A percentile compares a stretch with the other conserved stretches of the same genome.
Evolutionary conservation across 2,113 vertebrate species (phyloP).

Genomic region (Chitala chitala): DNA sequence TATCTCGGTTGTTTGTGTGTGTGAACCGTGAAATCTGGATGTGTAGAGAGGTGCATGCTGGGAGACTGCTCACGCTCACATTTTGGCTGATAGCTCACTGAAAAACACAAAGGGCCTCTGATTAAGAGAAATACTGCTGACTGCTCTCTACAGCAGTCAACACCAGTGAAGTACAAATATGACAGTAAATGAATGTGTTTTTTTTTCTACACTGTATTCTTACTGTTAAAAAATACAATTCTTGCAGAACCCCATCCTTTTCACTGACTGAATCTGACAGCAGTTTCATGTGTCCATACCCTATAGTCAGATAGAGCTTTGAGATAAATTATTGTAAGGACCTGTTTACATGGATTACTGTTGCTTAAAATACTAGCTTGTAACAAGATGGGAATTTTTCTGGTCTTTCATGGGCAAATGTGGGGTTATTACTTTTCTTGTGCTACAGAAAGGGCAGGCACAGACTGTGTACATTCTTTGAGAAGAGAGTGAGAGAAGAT

Average conservation of each 20-base stretch:
- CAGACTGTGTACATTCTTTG: no score
- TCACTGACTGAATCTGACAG: background rate
- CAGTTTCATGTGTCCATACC: background rate
- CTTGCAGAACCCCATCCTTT: background rate
- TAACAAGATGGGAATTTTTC: background rate
- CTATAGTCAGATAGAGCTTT: background rate
- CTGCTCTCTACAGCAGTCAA: background rate
- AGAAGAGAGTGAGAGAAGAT: background rate
- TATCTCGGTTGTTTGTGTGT: background rate
- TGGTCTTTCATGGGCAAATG: no score
- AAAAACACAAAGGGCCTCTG: conserved; percentile 10
- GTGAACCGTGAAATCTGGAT: background rate
- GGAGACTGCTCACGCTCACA: conserved; percentile 5
- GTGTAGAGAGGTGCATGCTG: conserved; percentile 10
- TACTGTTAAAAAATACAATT: background rate
- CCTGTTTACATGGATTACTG: background rate
- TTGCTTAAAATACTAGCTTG: background rate
- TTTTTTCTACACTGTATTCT: background rate
- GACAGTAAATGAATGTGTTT: conserved; percentile 8
- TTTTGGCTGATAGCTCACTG: background rate
- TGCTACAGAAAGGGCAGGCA: no score
- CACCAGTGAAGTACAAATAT: background rate
- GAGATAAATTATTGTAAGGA: no score
- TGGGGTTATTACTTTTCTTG: no score
- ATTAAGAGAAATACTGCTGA: background rate